Evolutionary conservation across 2,113 vertebrate species (phyloP).

Genomic region (Alethe castanea): DNA sequence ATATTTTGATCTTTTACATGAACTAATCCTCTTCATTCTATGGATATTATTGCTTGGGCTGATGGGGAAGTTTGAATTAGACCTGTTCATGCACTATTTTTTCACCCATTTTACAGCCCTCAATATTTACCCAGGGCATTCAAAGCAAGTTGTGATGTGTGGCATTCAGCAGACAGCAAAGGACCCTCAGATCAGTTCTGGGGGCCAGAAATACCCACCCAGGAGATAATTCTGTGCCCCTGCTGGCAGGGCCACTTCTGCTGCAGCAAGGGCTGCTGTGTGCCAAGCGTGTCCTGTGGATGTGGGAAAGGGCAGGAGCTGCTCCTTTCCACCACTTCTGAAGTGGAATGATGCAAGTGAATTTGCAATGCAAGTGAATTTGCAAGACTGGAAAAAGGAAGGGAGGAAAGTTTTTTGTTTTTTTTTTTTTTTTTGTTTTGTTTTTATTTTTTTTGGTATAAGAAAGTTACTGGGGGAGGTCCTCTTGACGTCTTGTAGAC

Average conservation of each 20-base stretch:
- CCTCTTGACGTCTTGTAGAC: neutral
- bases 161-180: neutral
- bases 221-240: neutral
- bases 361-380: neutral
- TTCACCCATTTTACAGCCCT: neutral
- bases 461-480: neutral
- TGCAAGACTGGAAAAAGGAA: neutral
- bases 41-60: fast-evolving
- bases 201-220: neutral
- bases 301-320: neutral
- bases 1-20: neutral
- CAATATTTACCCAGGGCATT: neutral
- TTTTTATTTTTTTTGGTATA: neutral
- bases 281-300: neutral
- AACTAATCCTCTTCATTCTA: neutral
- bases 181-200: neutral
- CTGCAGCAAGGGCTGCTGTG: neutral
- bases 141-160: neutral
- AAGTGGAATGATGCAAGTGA: neutral
- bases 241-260: neutral
- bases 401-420: neutral
- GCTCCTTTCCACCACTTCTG: neutral
- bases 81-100: neutral
- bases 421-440: too few relatives aligned
- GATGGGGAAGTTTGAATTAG: neutral